A percentile compares a stretch with the other conserved stretches of the same genome.
Evolutionary conservation across 2,888 invertebrate genomes (phyloP).

Genomic region (Synergus gifuensis): DNA sequence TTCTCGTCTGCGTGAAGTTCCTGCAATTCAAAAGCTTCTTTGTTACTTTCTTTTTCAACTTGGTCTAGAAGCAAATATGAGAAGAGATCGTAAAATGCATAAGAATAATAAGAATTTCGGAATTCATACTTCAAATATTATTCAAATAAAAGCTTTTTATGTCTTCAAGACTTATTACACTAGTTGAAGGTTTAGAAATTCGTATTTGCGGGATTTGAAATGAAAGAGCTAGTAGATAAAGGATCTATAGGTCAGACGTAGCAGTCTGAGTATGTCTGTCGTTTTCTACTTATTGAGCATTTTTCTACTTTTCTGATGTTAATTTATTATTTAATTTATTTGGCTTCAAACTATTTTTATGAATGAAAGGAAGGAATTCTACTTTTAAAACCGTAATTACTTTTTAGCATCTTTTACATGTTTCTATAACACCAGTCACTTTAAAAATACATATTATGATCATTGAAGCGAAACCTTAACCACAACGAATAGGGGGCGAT

Average conservation of each 20-base stretch:
- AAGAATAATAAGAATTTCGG: neutral
- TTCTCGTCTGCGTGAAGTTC: slow-evolving; percentile 68
- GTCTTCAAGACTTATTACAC: no score
- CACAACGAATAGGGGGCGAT: neutral
- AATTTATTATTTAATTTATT: no score
- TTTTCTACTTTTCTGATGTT: no score
- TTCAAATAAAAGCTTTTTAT: neutral
- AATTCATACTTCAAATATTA: neutral
- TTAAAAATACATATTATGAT: neutral
- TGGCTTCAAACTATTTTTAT: no score
- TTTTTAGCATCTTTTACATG: neutral
- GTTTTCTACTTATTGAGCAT: no score
- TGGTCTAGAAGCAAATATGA: neutral
- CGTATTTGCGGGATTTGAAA: neutral
- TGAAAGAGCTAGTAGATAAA: no score
- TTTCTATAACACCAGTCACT: neutral
- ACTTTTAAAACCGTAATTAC: neutral
- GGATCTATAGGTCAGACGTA: no score
- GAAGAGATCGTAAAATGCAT: neutral
- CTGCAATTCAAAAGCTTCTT: slow-evolving; percentile 47
- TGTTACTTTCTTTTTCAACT: neutral
- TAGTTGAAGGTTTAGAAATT: neutral
- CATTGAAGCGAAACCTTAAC: neutral
- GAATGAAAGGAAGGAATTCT: no score
- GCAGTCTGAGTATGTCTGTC: no score